Base-by-base conservation (phyloP, 1,140 invertebrate species). In the Meloidogyne hapla region DNA sequence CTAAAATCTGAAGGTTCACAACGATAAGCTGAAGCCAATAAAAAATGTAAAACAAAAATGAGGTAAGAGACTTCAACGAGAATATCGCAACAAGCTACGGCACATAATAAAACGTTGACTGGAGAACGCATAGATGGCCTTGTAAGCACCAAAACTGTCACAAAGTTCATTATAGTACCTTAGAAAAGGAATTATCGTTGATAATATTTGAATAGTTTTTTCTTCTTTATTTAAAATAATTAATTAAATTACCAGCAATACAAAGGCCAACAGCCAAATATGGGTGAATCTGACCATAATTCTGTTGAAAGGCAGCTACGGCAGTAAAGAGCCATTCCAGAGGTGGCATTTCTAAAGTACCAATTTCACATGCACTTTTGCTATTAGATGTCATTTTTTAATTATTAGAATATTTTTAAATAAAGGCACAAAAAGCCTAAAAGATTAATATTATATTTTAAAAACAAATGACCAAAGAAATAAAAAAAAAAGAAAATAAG, bases 141-240 rank as follows among this genome's bases (percentile, higher is more conserved):
- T 0, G 94, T 95, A 28, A 96, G 87, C 1, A 96, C 93, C 2
- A 93, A 91, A 48, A 96, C 92, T 85, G 95, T 96, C 45, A 95
- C 88, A 15, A 93, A 88, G 85, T 96, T 96, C n/a, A 93, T 92
- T 70, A 95, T 88, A 56, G 92, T 87, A 15, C 84, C 84, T 83
- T 23, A 10, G 38, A 28, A 48, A 25, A 15, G 18, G n/a, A 1
- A 33, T 33, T 33, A 33, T 33, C 4, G 9, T 33, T 33, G 33
- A 33, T 21, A 63, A n/a, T n/a, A n/a, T n/a, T n/a, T n/a, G n/a
- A n/a, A n/a, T n/a, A n/a, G n/a, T n/a, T 63, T 63, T 63, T 63
- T 63, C 6, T 21, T 63, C 25, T 63, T 63, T 63, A 6, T 5
- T 63, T 63, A 21, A 63, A 76, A 56, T 15, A n/a, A 6, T 78